Percentiles rank a stretch among this genome's conserved stretches.
phyloP scores from a whole-genome alignment of 2,888 invertebrate species.

The Eupeodes latifasciatus region DNA sequence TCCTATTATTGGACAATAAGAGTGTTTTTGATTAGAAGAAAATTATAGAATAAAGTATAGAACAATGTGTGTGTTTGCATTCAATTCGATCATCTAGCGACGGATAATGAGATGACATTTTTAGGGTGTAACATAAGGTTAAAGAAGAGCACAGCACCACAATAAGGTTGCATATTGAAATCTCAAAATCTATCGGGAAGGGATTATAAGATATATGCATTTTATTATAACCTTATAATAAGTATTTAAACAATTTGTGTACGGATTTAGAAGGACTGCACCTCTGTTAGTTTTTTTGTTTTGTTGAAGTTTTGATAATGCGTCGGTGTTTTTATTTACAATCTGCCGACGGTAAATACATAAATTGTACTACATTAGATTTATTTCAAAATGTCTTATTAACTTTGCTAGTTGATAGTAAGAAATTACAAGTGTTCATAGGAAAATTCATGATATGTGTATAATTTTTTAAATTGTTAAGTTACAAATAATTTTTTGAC shows the following conservation, averaged over 20 bases:
- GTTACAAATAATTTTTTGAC: too few relatives aligned
- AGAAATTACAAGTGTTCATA: too few relatives aligned
- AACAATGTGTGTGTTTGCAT: conserved; percentile 35
- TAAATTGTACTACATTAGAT: too few relatives aligned
- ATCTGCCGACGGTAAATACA: background rate
- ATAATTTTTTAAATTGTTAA: too few relatives aligned
- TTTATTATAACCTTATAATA: background rate
- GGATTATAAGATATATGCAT: background rate
- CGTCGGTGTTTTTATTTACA: background rate
- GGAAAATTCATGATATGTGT: too few relatives aligned
- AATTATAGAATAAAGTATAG: conserved; percentile 9
- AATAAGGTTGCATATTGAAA: background rate
- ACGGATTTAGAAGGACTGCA: background rate
- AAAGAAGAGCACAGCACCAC: conserved; percentile 11
- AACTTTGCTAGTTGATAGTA: too few relatives aligned
- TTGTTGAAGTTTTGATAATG: background rate
- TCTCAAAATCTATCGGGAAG: too few relatives aligned
- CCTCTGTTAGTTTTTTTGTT: background rate
- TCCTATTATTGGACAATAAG: conserved; percentile 74
- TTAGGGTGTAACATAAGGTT: conserved; percentile 64
- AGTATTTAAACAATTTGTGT: background rate
- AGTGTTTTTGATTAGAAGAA: conserved; percentile 60
- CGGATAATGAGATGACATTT: conserved; percentile 46
- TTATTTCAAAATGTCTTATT: too few relatives aligned
- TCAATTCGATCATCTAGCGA: conserved; percentile 18